These are phyloP conservation scores for Rhyzopertha dominica DNA, from an alignment of 1,140 invertebrate genomes.

Conservation along the genomic window DNA sequence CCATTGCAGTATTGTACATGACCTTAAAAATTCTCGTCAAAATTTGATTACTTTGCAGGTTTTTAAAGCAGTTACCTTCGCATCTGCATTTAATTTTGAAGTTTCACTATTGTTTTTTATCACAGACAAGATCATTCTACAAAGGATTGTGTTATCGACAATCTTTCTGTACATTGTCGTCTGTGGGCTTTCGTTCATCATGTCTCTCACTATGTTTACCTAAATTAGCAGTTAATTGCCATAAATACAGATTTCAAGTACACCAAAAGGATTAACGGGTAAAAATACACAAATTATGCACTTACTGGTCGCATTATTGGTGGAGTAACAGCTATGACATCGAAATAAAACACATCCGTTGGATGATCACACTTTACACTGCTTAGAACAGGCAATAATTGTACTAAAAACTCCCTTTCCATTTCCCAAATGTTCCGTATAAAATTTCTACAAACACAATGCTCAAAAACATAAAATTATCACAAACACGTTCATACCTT, in stretches of 20 bases:
- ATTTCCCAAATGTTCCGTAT: conserved; percentile 71
- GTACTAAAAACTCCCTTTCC: conserved; percentile 65
- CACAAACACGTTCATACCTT: conserved; percentile 39
- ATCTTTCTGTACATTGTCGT: conserved; percentile 68
- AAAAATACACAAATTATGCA: conserved; percentile 13
- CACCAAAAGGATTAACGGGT: background rate
- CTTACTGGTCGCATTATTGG: conserved; percentile 76
- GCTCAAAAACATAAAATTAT: conserved; percentile 46
- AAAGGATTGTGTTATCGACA: conserved; percentile 56
- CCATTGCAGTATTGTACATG: conserved; percentile 55
- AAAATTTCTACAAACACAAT: conserved; percentile 63
- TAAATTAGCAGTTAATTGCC: conserved; percentile 35
- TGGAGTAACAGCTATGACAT: conserved; percentile 80
- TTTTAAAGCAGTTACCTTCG: conserved; percentile 41
- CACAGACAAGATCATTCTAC: conserved; percentile 62
- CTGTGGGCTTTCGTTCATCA: conserved; percentile 76
- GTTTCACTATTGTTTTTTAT: conserved; percentile 50
- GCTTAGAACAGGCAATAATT: conserved; percentile 69
- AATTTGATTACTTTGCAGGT: no score
- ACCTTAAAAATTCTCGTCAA: conserved; percentile 40
- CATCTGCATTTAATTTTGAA: conserved; percentile 42
- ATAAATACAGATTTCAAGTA: background rate
- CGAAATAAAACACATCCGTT: conserved; percentile 86
- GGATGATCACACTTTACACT: conserved; percentile 54
- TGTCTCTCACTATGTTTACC: conserved; percentile 59